Evolutionary conservation across 2,797 vertebrate genomes (phyloP).

Genomic region (Coccyzus lansbergi): DNA sequence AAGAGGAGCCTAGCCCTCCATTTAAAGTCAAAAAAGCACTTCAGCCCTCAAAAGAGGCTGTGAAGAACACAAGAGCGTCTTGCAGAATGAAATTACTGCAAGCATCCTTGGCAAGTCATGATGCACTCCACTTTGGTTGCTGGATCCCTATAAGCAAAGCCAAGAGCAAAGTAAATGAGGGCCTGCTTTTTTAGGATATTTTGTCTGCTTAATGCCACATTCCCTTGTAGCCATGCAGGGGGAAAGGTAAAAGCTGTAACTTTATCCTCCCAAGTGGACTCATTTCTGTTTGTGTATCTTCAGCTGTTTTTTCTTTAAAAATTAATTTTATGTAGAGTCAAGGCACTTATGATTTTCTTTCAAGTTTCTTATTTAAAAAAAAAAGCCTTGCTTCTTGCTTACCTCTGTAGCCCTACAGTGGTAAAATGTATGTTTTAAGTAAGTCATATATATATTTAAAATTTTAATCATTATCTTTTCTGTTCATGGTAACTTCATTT

Average conservation of each 20-base stretch:
- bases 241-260: neutral
- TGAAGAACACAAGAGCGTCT: neutral
- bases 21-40: neutral
- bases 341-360: neutral
- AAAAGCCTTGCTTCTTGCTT: neutral
- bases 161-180: neutral
- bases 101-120: neutral
- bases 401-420: neutral
- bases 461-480: constrained; percentile 14
- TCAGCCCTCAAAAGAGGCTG: neutral
- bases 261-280: neutral
- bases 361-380: neutral
- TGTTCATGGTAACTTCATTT: neutral
- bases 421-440: constrained; percentile 22
- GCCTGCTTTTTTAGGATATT: neutral
- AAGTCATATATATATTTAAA: neutral
- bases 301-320: constrained; percentile 1
- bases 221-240: neutral
- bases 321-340: neutral
- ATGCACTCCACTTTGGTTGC: neutral
- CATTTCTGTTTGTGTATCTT: neutral
- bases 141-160: neutral
- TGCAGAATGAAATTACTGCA: neutral
- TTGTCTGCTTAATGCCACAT: neutral
- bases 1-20: neutral